phyloP scores from a whole-genome alignment of 2,113 vertebrate species.

The Ictalurus furcatus region DNA sequence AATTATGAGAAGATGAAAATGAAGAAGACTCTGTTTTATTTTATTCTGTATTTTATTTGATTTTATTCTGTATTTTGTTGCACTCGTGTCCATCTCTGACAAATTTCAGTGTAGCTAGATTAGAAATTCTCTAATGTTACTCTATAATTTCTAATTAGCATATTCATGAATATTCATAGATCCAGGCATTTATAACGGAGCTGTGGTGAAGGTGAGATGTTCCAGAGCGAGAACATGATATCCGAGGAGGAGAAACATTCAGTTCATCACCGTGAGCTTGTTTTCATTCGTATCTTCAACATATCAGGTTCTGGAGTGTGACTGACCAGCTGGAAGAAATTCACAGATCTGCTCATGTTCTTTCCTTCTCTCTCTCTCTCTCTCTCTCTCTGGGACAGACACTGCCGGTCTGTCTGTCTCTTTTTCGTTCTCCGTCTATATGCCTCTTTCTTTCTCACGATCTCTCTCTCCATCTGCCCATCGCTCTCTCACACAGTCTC shows the following conservation, averaged over 20 bases:
- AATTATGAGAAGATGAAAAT: neutral
- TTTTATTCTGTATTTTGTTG: too few relatives aligned
- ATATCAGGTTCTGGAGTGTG: neutral
- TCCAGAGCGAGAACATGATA: neutral
- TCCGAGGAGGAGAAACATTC: neutral
- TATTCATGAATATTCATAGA: neutral
- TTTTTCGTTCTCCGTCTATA: too few relatives aligned
- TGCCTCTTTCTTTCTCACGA: neutral
- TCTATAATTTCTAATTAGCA: neutral
- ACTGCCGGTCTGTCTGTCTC: neutral
- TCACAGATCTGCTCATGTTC: neutral
- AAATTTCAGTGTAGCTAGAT: neutral
- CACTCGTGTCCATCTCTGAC: neutral
- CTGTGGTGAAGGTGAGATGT: slow-evolving; percentile 1
- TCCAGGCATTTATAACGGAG: neutral
- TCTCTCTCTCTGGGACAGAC: neutral
- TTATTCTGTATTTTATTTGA: too few relatives aligned
- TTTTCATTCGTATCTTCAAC: neutral
- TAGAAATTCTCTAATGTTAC: neutral
- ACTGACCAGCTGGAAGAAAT: neutral
- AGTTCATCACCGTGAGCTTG: neutral
- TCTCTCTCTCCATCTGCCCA: neutral
- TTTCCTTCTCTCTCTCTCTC: neutral
- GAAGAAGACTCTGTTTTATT: neutral
- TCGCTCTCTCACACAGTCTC: neutral